phyloP scores from a whole-genome alignment of 2,797 vertebrate genomes.

The Chiropotes sagulatus region DNA sequence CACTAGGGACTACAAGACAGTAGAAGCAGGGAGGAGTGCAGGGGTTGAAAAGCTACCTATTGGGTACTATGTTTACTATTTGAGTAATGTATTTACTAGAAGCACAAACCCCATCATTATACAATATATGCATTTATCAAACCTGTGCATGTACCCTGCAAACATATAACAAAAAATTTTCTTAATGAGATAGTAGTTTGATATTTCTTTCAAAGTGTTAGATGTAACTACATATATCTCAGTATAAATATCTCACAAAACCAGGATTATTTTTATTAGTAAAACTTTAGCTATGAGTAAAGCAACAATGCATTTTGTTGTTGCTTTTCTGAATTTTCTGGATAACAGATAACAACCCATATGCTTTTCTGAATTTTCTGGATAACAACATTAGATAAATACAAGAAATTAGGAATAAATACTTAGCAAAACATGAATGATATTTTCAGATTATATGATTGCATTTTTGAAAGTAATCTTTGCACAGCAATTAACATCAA shows the following conservation, averaged over 20 bases:
- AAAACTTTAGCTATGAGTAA: background rate
- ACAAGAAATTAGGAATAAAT: background rate
- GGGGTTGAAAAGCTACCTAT: background rate
- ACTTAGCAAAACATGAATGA: background rate
- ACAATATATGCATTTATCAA: background rate
- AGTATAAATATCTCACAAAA: background rate
- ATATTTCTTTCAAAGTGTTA: background rate
- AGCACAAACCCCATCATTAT: background rate
- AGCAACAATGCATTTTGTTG: background rate
- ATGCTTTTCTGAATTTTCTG: background rate
- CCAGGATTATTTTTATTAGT: background rate
- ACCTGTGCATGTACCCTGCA: background rate
- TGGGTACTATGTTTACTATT: background rate
- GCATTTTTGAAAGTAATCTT: background rate
- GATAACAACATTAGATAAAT: background rate
- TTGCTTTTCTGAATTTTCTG: background rate
- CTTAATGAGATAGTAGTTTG: background rate
- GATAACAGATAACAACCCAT: background rate
- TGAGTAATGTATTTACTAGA: background rate
- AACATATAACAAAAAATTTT: background rate
- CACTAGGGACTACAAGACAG: background rate
- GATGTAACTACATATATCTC: background rate
- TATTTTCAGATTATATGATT: background rate
- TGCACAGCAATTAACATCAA: background rate
- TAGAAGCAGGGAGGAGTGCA: background rate